Evolutionary conservation across 2,797 vertebrate species (phyloP).

Genomic region (Danio aesculapii): DNA sequence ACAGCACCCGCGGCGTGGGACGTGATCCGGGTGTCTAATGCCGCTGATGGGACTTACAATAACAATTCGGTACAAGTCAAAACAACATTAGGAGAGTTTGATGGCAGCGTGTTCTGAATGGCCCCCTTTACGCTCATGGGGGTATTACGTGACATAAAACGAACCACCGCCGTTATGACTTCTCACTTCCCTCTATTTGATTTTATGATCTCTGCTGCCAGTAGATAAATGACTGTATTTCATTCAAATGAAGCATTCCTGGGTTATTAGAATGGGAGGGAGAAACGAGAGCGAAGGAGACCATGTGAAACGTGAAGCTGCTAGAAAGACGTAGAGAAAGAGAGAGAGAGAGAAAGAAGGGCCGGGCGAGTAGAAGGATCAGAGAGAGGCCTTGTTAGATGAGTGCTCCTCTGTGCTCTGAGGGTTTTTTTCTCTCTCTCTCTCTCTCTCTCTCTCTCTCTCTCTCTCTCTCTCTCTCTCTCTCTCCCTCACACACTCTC

Average conservation of each 20-base stretch:
- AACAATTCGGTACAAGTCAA: slow-evolving; percentile 55
- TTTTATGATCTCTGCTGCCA: slow-evolving; percentile 56
- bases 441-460: slow-evolving; percentile 24
- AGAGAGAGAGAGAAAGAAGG: slow-evolving; percentile 21
- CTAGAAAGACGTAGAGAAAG: slow-evolving; percentile 22
- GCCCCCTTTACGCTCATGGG: slow-evolving; percentile 49
- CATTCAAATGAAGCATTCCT: slow-evolving; percentile 56
- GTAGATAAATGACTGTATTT: slow-evolving; percentile 56
- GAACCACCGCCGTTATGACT: slow-evolving; percentile 49
- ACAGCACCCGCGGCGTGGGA: slow-evolving; percentile 7
- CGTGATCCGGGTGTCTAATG: slow-evolving; percentile 43
- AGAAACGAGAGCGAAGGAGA: neutral
- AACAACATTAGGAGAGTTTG: slow-evolving; percentile 47
- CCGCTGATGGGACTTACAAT: slow-evolving; percentile 46
- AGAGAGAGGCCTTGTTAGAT: slow-evolving; percentile 63
- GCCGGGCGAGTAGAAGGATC: slow-evolving; percentile 54
- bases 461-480: slow-evolving; percentile 31
- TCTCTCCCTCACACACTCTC: slow-evolving; percentile 8
- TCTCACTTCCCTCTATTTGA: slow-evolving; percentile 52
- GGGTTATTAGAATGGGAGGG: slow-evolving; percentile 49
- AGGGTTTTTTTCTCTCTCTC: slow-evolving; percentile 39
- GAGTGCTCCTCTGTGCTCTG: slow-evolving; percentile 56
- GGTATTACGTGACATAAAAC: slow-evolving; percentile 49
- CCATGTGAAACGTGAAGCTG: slow-evolving; percentile 35
- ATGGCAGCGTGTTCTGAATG: slow-evolving; percentile 32